phyloP scores from a whole-genome alignment of 2,113 vertebrate genomes.

The Lipophrys pholis region DNA sequence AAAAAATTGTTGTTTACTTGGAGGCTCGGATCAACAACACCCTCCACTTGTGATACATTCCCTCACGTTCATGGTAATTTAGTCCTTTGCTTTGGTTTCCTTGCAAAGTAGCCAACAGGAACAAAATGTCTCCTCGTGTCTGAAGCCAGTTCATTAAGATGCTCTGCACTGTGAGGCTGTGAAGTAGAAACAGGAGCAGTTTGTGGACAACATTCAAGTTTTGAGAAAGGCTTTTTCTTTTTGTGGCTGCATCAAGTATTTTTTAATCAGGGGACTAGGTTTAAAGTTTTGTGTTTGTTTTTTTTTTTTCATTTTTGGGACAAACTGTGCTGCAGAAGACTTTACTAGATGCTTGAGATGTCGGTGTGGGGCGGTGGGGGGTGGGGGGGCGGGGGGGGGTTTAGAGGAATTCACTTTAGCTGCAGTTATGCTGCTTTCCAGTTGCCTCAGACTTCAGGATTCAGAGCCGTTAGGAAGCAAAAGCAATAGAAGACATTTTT shows the following conservation, averaged over 20 bases:
- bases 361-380: too few relatives aligned
- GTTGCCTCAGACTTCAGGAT: too few relatives aligned
- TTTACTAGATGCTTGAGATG: slow-evolving; percentile 1
- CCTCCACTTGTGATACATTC: neutral
- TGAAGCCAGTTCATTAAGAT: neutral
- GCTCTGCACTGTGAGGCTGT: neutral
- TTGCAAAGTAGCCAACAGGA: neutral
- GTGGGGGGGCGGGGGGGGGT: too few relatives aligned
- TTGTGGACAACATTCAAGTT: neutral
- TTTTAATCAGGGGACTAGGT: neutral
- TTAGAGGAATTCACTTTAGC: neutral
- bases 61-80: neutral
- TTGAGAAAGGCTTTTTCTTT: neutral
- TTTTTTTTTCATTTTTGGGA: slow-evolving; percentile 3
- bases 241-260: neutral
- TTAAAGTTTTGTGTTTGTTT: neutral
- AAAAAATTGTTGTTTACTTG: neutral
- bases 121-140: neutral
- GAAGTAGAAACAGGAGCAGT: neutral
- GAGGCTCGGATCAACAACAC: neutral
- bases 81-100: neutral
- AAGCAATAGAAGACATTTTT: too few relatives aligned
- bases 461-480: too few relatives aligned
- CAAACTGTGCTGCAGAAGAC: slow-evolving; percentile 22
- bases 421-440: too few relatives aligned